These are phyloP conservation scores for Amazona vittata DNA, from an alignment of 2,113 vertebrate genomes.

Conservation along the genomic window DNA sequence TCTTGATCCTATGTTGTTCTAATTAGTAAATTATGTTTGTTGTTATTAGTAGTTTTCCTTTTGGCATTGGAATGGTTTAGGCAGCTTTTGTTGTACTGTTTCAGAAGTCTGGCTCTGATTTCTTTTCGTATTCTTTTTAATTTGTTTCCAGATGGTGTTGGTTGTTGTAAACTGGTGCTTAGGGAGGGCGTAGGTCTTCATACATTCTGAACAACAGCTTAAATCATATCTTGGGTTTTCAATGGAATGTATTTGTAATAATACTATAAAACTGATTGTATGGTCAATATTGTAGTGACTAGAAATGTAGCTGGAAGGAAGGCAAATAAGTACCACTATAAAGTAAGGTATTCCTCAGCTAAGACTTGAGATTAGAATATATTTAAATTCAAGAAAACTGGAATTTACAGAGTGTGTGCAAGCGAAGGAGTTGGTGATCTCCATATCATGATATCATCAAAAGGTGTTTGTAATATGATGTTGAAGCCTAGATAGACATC, in stretches of 20 bases:
- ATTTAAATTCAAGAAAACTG: neutral
- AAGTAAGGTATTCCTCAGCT: neutral
- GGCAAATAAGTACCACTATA: neutral
- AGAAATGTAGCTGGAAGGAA: neutral
- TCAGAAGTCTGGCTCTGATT: neutral
- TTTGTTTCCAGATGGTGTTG: neutral
- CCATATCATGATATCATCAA: neutral
- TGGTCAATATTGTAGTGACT: neutral
- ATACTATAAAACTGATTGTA: neutral
- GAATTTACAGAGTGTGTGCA: neutral
- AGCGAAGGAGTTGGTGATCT: neutral
- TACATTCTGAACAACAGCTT: neutral
- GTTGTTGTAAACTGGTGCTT: neutral
- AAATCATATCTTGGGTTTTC: neutral
- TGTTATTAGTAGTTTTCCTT: neutral
- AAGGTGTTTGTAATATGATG: neutral
- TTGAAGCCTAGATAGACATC: neutral
- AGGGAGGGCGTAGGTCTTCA: neutral
- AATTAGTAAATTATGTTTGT: neutral
- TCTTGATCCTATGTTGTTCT: neutral
- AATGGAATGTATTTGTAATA: neutral
- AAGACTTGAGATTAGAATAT: neutral
- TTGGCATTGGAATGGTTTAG: neutral
- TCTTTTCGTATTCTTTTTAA: neutral
- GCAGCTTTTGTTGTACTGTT: neutral